Conservation (phyloP, 2,888 invertebrate genomes). For the Apamea crenata region DNA sequence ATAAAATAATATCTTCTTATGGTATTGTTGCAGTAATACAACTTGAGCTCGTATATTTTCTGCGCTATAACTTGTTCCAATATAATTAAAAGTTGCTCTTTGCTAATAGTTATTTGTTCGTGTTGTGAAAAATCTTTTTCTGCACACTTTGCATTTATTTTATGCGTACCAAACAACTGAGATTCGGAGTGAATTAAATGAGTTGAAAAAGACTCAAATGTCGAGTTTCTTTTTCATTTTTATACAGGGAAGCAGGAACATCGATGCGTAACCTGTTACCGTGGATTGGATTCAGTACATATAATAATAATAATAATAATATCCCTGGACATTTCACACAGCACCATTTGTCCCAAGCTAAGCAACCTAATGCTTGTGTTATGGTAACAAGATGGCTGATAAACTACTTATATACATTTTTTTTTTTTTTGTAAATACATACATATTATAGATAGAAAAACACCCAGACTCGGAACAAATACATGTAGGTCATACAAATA, state of each 20-base stretch:
- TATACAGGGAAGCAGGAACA: background rate
- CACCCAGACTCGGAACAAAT: no score
- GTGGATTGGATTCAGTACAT: no score
- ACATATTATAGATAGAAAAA: no score
- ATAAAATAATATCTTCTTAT: conserved; percentile 46
- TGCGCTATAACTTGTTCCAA: conserved; percentile 44
- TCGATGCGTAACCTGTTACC: no score
- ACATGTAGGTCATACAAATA: no score
- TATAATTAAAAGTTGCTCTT: conserved; percentile 59
- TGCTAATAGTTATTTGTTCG: conserved; percentile 41
- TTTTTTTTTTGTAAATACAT: no score
- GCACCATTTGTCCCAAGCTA: no score
- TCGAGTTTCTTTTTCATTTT: background rate
- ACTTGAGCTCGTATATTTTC: conserved; percentile 52
- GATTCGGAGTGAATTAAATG: background rate
- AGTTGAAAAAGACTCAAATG: background rate
- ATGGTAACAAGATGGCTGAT: no score
- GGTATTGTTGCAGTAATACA: conserved; percentile 8
- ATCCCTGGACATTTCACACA: no score
- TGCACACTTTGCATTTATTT: conserved; percentile 23
- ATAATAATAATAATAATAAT: no score
- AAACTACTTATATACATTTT: no score
- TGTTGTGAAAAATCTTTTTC: conserved; percentile 44
- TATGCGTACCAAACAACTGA: conserved; percentile 18
- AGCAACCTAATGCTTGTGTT: no score